Evolutionary conservation across 1,140 invertebrate genomes (phyloP).

Genomic region (Euwallacea similis): DNA sequence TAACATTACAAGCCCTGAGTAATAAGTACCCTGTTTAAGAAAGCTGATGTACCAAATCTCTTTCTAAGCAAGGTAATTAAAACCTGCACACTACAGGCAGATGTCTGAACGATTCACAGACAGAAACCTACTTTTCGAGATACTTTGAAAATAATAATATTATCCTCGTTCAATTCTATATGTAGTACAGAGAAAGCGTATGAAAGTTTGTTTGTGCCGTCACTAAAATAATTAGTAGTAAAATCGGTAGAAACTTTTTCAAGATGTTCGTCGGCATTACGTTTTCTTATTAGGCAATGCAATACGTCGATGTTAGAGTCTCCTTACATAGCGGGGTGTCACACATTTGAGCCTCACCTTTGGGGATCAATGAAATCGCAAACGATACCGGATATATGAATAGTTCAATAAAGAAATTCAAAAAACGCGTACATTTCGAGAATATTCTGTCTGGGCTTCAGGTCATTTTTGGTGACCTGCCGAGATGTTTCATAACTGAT

Average conservation of each 20-base stretch:
- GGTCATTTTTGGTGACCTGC: too few relatives aligned
- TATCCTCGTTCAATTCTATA: background rate
- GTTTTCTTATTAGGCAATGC: background rate
- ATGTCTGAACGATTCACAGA: slow-evolving; percentile 16
- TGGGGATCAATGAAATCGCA: too few relatives aligned
- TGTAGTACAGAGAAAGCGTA: slow-evolving; percentile 36
- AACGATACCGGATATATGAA: too few relatives aligned
- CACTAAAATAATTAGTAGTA: slow-evolving; percentile 37
- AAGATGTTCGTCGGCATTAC: slow-evolving; percentile 4
- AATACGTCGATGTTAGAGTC: background rate
- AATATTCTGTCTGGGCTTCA: too few relatives aligned
- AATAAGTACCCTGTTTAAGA: too few relatives aligned
- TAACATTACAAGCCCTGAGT: too few relatives aligned
- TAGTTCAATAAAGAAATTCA: too few relatives aligned
- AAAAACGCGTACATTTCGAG: too few relatives aligned
- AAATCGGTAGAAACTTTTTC: slow-evolving; percentile 30
- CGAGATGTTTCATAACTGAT: too few relatives aligned
- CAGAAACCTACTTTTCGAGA: slow-evolving; percentile 34
- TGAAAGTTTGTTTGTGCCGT: slow-evolving; percentile 36
- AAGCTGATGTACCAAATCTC: too few relatives aligned
- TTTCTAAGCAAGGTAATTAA: too few relatives aligned
- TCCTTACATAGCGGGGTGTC: background rate
- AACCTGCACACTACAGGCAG: background rate
- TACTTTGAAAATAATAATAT: slow-evolving; percentile 15
- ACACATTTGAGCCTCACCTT: too few relatives aligned